These are phyloP conservation scores for Chloebia gouldiae DNA, from an alignment of 2,113 vertebrate species.

Conservation along the genomic window DNA sequence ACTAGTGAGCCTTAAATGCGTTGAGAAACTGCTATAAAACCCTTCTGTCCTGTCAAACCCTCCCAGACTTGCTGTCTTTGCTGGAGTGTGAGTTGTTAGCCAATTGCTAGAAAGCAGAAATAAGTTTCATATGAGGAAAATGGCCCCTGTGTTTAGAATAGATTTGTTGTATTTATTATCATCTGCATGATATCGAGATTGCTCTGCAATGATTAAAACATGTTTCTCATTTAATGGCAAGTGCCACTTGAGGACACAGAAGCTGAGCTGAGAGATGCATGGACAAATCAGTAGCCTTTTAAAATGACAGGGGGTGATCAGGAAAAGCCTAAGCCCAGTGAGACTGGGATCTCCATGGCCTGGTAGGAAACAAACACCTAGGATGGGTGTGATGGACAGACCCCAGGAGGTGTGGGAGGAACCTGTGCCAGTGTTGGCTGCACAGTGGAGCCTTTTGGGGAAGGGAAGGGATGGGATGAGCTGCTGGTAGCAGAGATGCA, in stretches of 20 bases:
- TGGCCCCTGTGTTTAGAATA: neutral
- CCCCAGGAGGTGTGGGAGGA: neutral
- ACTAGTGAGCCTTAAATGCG: neutral
- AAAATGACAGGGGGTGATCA: neutral
- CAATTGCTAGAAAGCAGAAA: neutral
- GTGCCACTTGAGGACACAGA: neutral
- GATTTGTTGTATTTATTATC: neutral
- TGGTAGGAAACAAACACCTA: neutral
- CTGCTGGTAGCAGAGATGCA: neutral
- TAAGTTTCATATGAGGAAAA: neutral
- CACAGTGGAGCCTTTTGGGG: rapidly evolving
- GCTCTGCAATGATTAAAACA: neutral
- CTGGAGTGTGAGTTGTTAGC: neutral
- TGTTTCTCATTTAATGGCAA: neutral
- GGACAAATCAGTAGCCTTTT: neutral
- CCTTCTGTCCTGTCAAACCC: neutral
- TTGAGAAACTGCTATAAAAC: neutral
- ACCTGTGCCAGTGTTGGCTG: rapidly evolving
- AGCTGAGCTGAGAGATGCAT: neutral
- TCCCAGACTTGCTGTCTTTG: neutral
- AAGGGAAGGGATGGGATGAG: neutral
- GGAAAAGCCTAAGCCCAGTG: neutral
- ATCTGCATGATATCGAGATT: neutral
- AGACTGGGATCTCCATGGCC: neutral
- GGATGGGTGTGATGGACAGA: neutral